Conservation (phyloP, 2,888 invertebrate genomes). For the Sicus ferrugineus region DNA sequence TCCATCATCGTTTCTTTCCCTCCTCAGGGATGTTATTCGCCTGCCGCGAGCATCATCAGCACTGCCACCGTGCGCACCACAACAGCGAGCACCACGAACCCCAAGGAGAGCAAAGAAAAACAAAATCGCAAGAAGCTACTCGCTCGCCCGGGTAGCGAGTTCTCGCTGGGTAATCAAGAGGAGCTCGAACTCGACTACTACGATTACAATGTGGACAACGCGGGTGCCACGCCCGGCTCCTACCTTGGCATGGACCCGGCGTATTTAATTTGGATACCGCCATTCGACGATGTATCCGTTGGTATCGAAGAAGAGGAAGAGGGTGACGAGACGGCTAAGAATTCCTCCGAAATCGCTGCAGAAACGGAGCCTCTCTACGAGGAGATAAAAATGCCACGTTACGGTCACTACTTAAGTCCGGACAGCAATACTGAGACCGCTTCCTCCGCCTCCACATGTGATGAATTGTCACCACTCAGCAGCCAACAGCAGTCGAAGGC, state of each 20-base stretch:
- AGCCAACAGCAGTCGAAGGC: conserved; percentile 58
- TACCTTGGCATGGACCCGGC: conserved; percentile 90
- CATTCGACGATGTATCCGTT: conserved; percentile 78
- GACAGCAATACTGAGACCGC: conserved; percentile 71
- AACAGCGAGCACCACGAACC: conserved; percentile 64
- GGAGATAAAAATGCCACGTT: conserved; percentile 66
- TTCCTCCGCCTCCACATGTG: conserved; percentile 64
- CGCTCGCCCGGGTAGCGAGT: conserved; percentile 76
- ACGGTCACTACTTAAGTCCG: conserved; percentile 63
- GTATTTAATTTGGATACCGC: conserved; percentile 87
- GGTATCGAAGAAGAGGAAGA: conserved; percentile 73
- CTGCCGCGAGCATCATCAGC: conserved; percentile 73
- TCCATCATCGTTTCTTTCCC: not conserved
- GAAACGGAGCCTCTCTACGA: conserved; percentile 54
- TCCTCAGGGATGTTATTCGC: conserved; percentile 76
- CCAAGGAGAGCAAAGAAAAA: conserved; percentile 81
- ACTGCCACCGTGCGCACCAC: conserved; percentile 75
- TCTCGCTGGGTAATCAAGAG: conserved; percentile 76
- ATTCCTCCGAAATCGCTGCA: conserved; percentile 58
- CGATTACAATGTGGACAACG: conserved; percentile 86
- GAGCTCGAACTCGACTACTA: conserved; percentile 88
- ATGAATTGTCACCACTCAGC: conserved; percentile 62
- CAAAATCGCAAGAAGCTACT: conserved; percentile 76
- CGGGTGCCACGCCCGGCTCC: conserved; percentile 84
- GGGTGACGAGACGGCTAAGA: conserved; percentile 56